phyloP scores from a whole-genome alignment of 2,113 vertebrate species.

The Pogonocichla stellata region DNA sequence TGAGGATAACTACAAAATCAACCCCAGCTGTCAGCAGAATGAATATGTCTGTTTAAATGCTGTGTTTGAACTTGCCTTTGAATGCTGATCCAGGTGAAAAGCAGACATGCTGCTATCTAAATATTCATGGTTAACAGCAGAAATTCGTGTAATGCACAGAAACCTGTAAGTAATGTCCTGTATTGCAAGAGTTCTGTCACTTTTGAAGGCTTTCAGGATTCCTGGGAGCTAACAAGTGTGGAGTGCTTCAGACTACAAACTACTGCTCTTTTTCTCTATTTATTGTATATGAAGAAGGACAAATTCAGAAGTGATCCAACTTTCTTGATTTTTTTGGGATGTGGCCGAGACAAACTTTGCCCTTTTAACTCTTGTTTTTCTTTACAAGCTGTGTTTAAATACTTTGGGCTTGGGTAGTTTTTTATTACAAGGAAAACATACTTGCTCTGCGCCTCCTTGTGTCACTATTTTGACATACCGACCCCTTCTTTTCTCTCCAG shows the following conservation, averaged over 20 bases:
- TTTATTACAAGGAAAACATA: conserved; percentile 12
- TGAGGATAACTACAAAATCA: background rate
- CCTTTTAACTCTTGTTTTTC: conserved; percentile 43
- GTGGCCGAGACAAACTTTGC: background rate
- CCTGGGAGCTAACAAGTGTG: background rate
- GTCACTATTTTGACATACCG: conserved; percentile 11
- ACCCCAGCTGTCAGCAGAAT: background rate
- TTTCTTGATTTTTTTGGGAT: background rate
- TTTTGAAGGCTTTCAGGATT: background rate
- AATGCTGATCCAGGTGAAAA: background rate
- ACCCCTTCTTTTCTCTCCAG: background rate
- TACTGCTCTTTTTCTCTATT: background rate
- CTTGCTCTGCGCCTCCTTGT: background rate
- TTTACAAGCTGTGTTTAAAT: conserved; percentile 35
- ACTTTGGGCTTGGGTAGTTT: background rate
- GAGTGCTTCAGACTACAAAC: background rate
- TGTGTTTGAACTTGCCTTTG: background rate
- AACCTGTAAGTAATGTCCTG: background rate
- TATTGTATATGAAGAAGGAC: background rate
- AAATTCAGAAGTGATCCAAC: background rate
- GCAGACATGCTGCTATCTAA: background rate
- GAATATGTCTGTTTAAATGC: background rate
- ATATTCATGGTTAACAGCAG: background rate
- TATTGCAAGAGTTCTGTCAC: background rate
- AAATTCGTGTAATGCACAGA: background rate